These are phyloP conservation scores for Orussus abietinus DNA, from an alignment of 1,140 invertebrate species.

Conservation along the genomic window DNA sequence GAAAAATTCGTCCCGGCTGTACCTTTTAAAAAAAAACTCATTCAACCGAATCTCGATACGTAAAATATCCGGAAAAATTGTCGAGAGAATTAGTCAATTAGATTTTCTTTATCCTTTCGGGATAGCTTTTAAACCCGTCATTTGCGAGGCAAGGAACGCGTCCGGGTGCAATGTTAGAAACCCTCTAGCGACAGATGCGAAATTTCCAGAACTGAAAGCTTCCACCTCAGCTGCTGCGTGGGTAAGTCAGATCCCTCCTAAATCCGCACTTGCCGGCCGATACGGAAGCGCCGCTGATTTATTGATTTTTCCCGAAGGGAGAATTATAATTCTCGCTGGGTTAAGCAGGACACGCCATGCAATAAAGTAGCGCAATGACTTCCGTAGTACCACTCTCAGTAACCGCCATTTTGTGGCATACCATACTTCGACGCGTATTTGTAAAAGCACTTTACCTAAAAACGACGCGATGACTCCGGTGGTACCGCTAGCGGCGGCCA, in stretches of 20 bases:
- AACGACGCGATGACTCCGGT: too few species aligned
- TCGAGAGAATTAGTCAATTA: not conserved
- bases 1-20: conserved; percentile 9
- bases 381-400: too few species aligned
- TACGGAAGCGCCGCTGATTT: conserved; percentile 4
- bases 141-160: not conserved
- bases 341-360: too few species aligned
- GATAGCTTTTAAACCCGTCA: not conserved
- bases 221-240: conserved; percentile 21
- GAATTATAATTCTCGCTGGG: too few species aligned
- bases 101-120: not conserved
- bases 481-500: too few species aligned
- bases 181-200: conserved; percentile 32
- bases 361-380: too few species aligned
- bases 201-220: conserved; percentile 25
- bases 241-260: conserved; percentile 42
- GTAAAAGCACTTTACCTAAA: too few species aligned
- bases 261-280: conserved; percentile 35
- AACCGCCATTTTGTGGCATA: too few species aligned
- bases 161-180: too few species aligned
- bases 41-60: too few species aligned
- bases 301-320: conserved; percentile 11
- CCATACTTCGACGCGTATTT: too few species aligned
- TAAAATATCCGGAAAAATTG: not conserved
- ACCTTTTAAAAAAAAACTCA: conserved; percentile 14